A percentile compares a stretch with the other conserved stretches of the same genome.
phyloP scores from a whole-genome alignment of 2,888 invertebrate species.

The Drosophila nr. medialis region DNA sequence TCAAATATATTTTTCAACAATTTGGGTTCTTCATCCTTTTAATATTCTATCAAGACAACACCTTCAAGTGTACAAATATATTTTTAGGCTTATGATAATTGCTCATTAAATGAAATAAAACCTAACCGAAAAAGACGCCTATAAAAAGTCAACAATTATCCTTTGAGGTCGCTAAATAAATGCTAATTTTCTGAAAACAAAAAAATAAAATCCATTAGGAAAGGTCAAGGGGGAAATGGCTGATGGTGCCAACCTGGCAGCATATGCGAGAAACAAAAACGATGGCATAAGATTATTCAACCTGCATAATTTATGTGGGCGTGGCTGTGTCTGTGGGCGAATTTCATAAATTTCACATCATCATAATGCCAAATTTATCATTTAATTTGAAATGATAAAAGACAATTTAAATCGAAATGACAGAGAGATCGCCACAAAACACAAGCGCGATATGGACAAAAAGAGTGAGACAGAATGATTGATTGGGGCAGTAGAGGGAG shows the following conservation, averaged over 20 bases:
- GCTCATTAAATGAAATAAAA: slow-evolving; percentile 48
- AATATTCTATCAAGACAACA: slow-evolving; percentile 7
- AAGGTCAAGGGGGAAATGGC: slow-evolving; percentile 58
- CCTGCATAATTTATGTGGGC: slow-evolving; percentile 59
- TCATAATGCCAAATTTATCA: slow-evolving; percentile 77
- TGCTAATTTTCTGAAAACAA: slow-evolving; percentile 22
- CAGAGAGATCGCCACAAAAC: slow-evolving; percentile 34
- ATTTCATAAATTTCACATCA: slow-evolving; percentile 67
- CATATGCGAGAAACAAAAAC: slow-evolving; percentile 12
- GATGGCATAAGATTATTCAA: slow-evolving; percentile 19
- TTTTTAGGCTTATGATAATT: slow-evolving; percentile 38
- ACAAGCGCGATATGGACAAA: slow-evolving; percentile 63
- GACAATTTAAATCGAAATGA: slow-evolving; percentile 45
- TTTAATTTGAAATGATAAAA: slow-evolving; percentile 78
- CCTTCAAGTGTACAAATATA: slow-evolving; percentile 40
- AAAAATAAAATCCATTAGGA: slow-evolving; percentile 55
- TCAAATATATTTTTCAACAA: neutral
- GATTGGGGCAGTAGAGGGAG: neutral
- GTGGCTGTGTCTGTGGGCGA: neutral
- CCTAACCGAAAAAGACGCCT: neutral
- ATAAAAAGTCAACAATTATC: slow-evolving; percentile 54
- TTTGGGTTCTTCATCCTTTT: neutral
- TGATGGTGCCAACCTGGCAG: neutral
- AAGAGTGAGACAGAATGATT: neutral
- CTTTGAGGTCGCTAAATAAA: slow-evolving; percentile 51